Base-by-base conservation (phyloP, 2,113 vertebrate species). In the Cacatua alba region DNA sequence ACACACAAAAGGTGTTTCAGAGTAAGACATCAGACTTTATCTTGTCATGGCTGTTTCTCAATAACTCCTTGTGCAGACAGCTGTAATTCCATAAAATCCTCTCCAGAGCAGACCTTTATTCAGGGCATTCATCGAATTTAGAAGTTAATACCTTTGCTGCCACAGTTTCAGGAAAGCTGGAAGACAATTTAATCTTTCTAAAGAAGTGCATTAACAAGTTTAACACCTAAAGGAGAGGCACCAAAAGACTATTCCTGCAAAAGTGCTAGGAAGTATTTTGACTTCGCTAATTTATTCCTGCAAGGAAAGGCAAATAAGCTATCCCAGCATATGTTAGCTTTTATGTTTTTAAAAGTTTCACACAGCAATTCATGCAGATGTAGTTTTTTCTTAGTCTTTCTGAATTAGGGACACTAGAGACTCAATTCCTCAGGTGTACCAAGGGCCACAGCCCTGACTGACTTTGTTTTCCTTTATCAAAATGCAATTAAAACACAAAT, bases 401-500 rank as follows among this genome's bases (percentile, higher is more conserved):
- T 62, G 35, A 90, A 51, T 44, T 48, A 35, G 12, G 10, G 48
- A 70, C 46, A 94, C 9, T 25, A 67, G 49, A 87, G 25, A 53
- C 35, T 69, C 67, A 37, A 28, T 64, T 82, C 33, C 44, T 46
- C 43, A 75, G 48, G 23, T 74, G 13, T 43, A 78, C 7, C 2
- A 4, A 78, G 39, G 48, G n/a, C 55, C 52, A 57, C 29, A 72
- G 25, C 6, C 12, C 19, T 20, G 5, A 14, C 31, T 53, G 16
- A 35, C 70, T 93, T 91, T 93, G 74, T 71, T 92, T 96, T 83
- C 43, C 79, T 41, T 29, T 44, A 71, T 29, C 44, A 89, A 86
- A 97, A 64, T 33, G 10, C 21, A 89, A 82, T 91, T 93, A 95
- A 94, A 82, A 94, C 37, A 46, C n/a, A 20, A 65, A 95, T 74